Percentiles rank a stretch among this genome's conserved stretches.
These are phyloP conservation scores for Thymelicus sylvestris DNA, from an alignment of 2,888 invertebrate species.

Conservation along the genomic window DNA sequence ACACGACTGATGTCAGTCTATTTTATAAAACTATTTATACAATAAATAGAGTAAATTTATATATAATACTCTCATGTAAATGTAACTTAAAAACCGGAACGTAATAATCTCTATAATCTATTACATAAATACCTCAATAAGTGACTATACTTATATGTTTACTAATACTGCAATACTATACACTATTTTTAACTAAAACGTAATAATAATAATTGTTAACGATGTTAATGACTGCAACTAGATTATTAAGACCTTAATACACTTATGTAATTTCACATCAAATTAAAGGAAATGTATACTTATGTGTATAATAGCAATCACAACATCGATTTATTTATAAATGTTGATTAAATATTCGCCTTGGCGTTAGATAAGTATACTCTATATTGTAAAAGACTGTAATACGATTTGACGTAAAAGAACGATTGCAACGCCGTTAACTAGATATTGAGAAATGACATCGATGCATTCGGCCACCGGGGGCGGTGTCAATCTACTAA, in stretches of 20 bases:
- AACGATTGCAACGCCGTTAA: constrained; percentile 63
- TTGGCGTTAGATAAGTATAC: constrained; percentile 7
- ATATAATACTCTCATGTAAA: constrained; percentile 9
- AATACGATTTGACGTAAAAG: constrained; percentile 47
- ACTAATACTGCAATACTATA: constrained; percentile 44
- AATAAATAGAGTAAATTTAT: neutral
- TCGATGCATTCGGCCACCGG: constrained; percentile 70
- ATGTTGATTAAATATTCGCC: constrained; percentile 27
- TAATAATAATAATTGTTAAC: neutral
- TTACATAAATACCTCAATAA: constrained; percentile 48
- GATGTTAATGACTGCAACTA: neutral
- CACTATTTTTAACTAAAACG: constrained; percentile 15
- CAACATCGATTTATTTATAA: constrained; percentile 26
- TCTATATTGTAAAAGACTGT: constrained; percentile 26
- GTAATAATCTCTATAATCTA: constrained; percentile 36
- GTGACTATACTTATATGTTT: constrained; percentile 18
- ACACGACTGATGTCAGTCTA: constrained; percentile 55
- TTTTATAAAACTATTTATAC: constrained; percentile 37
- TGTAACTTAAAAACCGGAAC: constrained; percentile 21
- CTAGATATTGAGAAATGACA: constrained; percentile 74
- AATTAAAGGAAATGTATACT: constrained; percentile 8
- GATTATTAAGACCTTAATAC: neutral
- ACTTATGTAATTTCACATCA: constrained; percentile 11
- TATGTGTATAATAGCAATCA: constrained; percentile 22
- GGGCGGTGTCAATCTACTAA: constrained; percentile 66